These are phyloP conservation scores for Scortum barcoo DNA, from an alignment of 2,113 vertebrate species.

Conservation along the genomic window DNA sequence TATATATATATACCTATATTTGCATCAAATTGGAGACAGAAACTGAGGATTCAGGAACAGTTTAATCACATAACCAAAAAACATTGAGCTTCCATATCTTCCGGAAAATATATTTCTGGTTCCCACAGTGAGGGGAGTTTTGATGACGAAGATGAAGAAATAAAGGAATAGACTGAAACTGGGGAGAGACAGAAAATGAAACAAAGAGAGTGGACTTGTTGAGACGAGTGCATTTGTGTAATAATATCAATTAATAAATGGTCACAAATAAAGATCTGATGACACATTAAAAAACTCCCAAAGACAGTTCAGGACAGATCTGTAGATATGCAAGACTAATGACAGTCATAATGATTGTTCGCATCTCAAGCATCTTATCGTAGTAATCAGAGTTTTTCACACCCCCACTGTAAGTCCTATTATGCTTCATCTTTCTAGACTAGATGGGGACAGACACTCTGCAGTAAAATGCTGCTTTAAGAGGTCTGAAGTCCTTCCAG, in stretches of 20 bases:
- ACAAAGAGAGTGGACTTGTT: neutral
- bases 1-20: too few species aligned
- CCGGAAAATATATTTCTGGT: neutral
- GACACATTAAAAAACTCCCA: neutral
- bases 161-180: constrained; percentile 11
- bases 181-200: constrained; percentile 6
- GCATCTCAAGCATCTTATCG: neutral
- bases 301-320: neutral
- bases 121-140: constrained; percentile 13
- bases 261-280: neutral
- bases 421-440: neutral
- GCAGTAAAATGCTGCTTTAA: neutral
- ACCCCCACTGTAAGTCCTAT: too few species aligned
- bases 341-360: neutral
- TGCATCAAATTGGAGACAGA: neutral
- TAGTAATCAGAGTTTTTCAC: neutral
- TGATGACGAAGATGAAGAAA: neutral
- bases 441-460: neutral
- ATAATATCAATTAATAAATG: neutral
- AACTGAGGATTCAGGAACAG: neutral
- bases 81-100: neutral
- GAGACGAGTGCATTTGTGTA: neutral
- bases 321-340: neutral
- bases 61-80: neutral
- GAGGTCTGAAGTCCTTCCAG: neutral